phyloP scores from a whole-genome alignment of 2,113 vertebrate species.

The Poecilia latipinna region DNA sequence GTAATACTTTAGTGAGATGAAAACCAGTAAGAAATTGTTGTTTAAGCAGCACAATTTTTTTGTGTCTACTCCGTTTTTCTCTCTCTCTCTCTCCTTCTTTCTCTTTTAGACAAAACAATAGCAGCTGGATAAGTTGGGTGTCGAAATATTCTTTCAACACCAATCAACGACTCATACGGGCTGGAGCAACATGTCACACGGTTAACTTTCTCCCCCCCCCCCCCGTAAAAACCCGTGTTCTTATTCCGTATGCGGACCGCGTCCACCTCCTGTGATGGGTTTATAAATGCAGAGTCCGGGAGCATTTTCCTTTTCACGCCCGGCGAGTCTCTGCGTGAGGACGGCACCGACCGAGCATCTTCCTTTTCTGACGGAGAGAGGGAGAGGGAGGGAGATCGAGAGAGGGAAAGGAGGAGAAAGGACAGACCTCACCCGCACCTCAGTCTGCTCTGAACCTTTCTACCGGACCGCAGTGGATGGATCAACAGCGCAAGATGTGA shows the following conservation, averaged over 20 bases:
- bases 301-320: slow-evolving; percentile 12
- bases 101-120: no score
- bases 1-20: no score
- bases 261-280: background rate
- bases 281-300: slow-evolving; percentile 17
- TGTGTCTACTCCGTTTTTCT: no score
- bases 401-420: slow-evolving; percentile 1
- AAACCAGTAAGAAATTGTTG: no score
- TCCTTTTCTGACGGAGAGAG: slow-evolving; percentile 5
- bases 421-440: slow-evolving; percentile 51
- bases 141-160: background rate
- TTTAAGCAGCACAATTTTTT: no score
- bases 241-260: background rate
- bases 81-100: no score
- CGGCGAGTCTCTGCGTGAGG: slow-evolving; percentile 28
- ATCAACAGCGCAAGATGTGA: slow-evolving; percentile 28
- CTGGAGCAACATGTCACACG: background rate
- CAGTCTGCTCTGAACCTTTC: slow-evolving; percentile 58
- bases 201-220: background rate
- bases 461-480: slow-evolving; percentile 56
- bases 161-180: background rate
- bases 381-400: background rate
- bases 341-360: slow-evolving; percentile 8
- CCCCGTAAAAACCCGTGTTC: background rate
- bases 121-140: no score